A percentile compares a stretch with the other conserved stretches of the same genome.
Conservation (phyloP, 2,113 vertebrate genomes). For the Colistium nudipinnis region DNA sequence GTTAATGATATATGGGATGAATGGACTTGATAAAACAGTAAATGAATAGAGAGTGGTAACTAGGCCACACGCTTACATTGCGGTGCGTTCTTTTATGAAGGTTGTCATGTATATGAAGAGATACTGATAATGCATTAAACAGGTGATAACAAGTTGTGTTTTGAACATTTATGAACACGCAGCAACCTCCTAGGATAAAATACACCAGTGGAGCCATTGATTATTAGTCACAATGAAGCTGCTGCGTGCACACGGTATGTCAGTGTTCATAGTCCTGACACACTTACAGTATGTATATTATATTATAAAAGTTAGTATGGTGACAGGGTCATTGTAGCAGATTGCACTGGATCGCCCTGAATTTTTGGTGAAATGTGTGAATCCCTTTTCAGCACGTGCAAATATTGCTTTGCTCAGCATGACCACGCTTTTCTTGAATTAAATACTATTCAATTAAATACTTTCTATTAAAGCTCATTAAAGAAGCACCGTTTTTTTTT, state of each 20-base stretch:
- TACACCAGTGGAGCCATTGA: neutral
- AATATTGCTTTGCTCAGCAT: neutral
- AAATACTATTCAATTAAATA: too few species aligned
- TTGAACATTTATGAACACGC: neutral
- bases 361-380: neutral
- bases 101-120: neutral
- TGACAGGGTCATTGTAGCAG: neutral
- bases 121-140: neutral
- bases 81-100: neutral
- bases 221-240: neutral
- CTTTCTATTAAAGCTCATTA: neutral
- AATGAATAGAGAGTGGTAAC: constrained; percentile 19
- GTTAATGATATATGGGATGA: constrained; percentile 7
- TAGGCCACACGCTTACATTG: constrained; percentile 14
- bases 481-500: neutral
- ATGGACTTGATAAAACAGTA: constrained; percentile 15
- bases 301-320: neutral
- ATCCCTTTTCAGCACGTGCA: neutral
- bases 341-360: neutral
- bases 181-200: neutral
- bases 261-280: neutral
- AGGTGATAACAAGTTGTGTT: neutral
- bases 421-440: neutral
- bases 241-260: neutral
- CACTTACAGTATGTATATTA: neutral